phyloP scores from a whole-genome alignment of 2,888 invertebrate genomes.

The Spatulosminthurus flaviceps region DNA sequence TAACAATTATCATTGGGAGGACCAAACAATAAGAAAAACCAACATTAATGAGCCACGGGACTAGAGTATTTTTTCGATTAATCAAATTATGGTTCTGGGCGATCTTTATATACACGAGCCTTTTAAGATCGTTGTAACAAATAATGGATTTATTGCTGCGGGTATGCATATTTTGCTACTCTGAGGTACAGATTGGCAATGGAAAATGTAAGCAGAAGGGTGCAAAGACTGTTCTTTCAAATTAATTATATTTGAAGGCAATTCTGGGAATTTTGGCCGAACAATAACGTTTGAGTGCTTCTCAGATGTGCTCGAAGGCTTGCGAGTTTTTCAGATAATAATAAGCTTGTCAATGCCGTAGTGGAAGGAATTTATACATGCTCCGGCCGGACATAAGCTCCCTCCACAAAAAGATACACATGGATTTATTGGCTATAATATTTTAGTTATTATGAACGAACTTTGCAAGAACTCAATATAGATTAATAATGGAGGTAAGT shows the following conservation, averaged over 20 bases:
- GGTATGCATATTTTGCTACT: too few species aligned
- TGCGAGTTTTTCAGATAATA: slow-evolving; percentile 2
- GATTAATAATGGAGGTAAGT: not conserved
- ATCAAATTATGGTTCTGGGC: slow-evolving; percentile 1
- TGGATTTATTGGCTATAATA: not conserved
- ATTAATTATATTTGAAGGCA: slow-evolving; percentile 11
- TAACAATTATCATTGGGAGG: too few species aligned
- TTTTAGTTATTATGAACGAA: not conserved
- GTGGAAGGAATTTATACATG: not conserved
- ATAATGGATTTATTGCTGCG: too few species aligned
- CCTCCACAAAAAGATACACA: too few species aligned
- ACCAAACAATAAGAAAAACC: too few species aligned
- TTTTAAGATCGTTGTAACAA: not conserved
- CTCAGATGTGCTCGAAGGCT: not conserved
- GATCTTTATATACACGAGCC: not conserved
- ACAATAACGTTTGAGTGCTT: not conserved
- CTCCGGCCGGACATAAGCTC: not conserved
- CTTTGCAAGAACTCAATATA: not conserved
- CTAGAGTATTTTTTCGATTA: not conserved
- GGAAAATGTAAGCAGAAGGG: too few species aligned
- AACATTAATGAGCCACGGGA: not conserved
- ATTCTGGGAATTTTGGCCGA: not conserved
- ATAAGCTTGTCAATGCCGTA: not conserved
- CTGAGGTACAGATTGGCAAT: too few species aligned
- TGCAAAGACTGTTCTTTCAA: not conserved